Percentiles rank a stretch among this genome's conserved stretches.
Conservation (phyloP, 2,113 vertebrate species). For the Antigone vipio region DNA sequence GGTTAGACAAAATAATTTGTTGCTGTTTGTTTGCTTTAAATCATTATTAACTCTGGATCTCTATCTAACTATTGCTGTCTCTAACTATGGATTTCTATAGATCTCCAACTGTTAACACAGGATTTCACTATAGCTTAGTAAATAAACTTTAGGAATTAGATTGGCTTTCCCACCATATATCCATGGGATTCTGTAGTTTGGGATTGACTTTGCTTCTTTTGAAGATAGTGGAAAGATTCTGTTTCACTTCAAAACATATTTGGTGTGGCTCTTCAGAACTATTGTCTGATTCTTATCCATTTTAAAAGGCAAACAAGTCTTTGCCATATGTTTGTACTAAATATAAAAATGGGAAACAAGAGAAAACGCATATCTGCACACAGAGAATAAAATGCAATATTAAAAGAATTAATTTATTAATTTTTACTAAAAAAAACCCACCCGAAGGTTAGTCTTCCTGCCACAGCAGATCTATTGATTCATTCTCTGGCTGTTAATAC, state of each 20-base stretch:
- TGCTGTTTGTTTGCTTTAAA: not conserved
- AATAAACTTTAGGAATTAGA: not conserved
- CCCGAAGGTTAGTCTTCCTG: not conserved
- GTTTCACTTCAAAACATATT: not conserved
- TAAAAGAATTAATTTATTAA: not conserved
- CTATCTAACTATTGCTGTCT: not conserved
- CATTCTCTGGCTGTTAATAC: not conserved
- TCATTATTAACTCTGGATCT: not conserved
- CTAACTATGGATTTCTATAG: not conserved
- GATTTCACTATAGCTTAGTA: not conserved
- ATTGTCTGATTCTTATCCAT: not conserved
- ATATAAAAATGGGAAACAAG: not conserved
- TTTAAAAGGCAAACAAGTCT: not conserved
- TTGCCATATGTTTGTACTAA: not conserved
- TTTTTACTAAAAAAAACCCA: not conserved
- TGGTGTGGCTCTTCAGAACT: not conserved
- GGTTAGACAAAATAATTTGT: not conserved
- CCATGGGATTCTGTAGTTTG: not conserved
- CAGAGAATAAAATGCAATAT: not conserved
- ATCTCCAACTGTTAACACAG: not conserved
- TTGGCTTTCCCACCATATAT: not conserved
- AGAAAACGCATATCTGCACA: not conserved
- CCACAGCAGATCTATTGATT: not conserved
- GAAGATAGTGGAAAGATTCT: not conserved
- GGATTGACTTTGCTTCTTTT: not conserved